Percentiles rank a stretch among this genome's conserved stretches.
Conservation (phyloP, 2,888 invertebrate genomes). For the Drosophila recens region DNA sequence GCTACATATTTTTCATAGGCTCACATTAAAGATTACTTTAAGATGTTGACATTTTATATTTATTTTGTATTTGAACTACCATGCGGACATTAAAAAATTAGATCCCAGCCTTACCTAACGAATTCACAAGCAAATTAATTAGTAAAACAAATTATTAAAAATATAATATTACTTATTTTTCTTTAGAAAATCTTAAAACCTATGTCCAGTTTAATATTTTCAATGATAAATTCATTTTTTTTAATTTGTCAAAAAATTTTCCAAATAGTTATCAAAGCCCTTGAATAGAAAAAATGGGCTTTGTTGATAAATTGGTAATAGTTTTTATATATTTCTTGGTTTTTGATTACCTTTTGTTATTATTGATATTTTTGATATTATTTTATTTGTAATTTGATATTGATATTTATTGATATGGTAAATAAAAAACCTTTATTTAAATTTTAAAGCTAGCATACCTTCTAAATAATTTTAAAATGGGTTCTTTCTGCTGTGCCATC, state of each 20-base stretch:
- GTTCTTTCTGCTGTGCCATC: not conserved
- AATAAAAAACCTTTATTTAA: not conserved
- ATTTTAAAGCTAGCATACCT: not conserved
- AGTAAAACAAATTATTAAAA: not conserved
- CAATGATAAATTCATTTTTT: no score
- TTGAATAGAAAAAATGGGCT: no score
- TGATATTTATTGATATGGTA: not conserved
- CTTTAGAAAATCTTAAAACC: no score
- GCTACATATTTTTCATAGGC: not conserved
- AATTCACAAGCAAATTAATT: not conserved
- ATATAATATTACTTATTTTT: not conserved
- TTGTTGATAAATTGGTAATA: no score
- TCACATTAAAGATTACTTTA: slow-evolving; percentile 3
- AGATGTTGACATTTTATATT: not conserved
- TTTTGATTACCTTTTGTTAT: no score
- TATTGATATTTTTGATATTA: no score
- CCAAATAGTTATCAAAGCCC: no score
- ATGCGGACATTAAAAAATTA: not conserved
- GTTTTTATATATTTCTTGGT: no score
- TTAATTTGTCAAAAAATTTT: no score
- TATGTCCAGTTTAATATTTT: no score
- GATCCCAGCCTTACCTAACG: not conserved
- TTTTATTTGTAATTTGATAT: not conserved
- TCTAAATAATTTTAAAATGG: not conserved
- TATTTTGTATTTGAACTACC: not conserved